These are phyloP conservation scores for Polydrusus cervinus DNA, from an alignment of 2,888 invertebrate genomes.

Conservation along the genomic window DNA sequence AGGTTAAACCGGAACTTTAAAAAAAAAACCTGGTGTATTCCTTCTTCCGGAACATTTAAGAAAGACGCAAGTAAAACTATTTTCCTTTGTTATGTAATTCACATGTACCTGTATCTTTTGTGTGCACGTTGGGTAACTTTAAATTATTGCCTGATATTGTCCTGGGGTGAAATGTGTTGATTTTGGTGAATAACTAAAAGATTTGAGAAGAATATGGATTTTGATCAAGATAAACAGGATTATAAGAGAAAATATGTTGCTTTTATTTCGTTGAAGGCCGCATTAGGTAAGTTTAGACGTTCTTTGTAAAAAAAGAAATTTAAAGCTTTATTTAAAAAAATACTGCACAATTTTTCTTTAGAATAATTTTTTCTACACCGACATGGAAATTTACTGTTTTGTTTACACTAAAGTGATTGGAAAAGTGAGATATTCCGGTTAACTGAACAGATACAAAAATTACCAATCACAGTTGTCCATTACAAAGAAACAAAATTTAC, in stretches of 20 bases:
- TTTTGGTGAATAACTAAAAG: slow-evolving; percentile 14
- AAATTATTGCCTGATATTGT: slow-evolving; percentile 10
- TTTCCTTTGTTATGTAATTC: slow-evolving; percentile 36
- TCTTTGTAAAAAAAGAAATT: too few species aligned
- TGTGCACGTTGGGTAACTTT: slow-evolving; percentile 24
- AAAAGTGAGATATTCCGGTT: too few species aligned
- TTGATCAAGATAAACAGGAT: slow-evolving; percentile 14
- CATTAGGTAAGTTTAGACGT: neutral
- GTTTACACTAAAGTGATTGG: too few species aligned
- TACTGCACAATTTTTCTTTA: too few species aligned
- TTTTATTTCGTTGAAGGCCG: neutral
- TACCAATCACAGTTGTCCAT: too few species aligned
- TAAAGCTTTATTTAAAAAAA: too few species aligned
- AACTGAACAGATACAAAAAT: too few species aligned
- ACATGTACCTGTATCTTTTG: slow-evolving; percentile 36
- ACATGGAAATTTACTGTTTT: too few species aligned
- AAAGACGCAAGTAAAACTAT: slow-evolving; percentile 26
- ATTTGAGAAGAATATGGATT: neutral
- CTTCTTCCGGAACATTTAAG: slow-evolving; percentile 41
- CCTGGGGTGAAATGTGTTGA: slow-evolving; percentile 22
- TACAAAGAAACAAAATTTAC: too few species aligned
- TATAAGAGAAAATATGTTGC: neutral
- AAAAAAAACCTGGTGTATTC: slow-evolving; percentile 24
- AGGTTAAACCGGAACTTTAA: slow-evolving; percentile 18
- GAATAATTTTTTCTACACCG: too few species aligned